Evolutionary conservation across 2,113 vertebrate genomes (phyloP).

Genomic region (Lepus europaeus): DNA sequence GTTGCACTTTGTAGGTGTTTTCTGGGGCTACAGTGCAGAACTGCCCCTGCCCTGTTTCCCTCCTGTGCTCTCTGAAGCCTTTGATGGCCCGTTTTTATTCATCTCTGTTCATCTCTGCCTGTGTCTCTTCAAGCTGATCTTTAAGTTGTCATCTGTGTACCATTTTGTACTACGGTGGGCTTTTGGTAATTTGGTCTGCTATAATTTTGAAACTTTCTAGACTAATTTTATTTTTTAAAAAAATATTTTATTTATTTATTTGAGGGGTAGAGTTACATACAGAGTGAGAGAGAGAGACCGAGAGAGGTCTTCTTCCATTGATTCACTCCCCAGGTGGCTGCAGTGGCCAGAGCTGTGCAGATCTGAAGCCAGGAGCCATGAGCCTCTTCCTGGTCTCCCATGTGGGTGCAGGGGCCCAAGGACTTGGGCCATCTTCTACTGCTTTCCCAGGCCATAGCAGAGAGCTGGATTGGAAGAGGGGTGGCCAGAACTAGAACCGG

Average conservation of each 20-base stretch:
- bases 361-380: too few species aligned
- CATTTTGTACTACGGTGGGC: not conserved
- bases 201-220: slow-evolving; percentile 3
- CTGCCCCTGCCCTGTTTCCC: not conserved
- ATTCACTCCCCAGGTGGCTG: too few species aligned
- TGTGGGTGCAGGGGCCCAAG: too few species aligned
- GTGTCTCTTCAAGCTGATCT: not conserved
- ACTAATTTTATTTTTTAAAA: not conserved
- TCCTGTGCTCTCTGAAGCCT: not conserved
- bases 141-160: not conserved
- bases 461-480: too few species aligned
- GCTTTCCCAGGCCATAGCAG: too few species aligned
- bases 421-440: too few species aligned
- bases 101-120: not conserved
- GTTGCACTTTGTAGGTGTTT: not conserved
- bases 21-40: not conserved
- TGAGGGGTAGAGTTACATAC: too few species aligned
- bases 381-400: too few species aligned
- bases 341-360: too few species aligned
- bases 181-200: slow-evolving; percentile 35
- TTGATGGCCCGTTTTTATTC: not conserved
- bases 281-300: too few species aligned
- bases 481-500: too few species aligned
- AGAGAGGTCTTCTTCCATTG: not conserved
- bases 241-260: too few species aligned